These are phyloP conservation scores for Drosophila leontia DNA, from an alignment of 1,140 invertebrate species.

Conservation along the genomic window DNA sequence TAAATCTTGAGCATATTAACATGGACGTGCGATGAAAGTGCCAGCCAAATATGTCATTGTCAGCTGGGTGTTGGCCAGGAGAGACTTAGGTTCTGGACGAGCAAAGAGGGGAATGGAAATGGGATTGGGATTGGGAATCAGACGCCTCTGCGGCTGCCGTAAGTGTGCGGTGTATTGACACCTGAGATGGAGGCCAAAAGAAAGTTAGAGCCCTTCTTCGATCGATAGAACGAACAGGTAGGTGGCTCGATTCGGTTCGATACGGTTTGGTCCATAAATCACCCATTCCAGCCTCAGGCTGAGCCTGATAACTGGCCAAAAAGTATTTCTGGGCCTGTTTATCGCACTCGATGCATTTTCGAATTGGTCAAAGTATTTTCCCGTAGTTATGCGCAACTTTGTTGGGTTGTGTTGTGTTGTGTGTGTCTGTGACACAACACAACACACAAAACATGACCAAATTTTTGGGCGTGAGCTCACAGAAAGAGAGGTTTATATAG, in stretches of 20 bases:
- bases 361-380: conserved; percentile 77
- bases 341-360: conserved; percentile 67
- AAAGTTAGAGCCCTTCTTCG: conserved; percentile 30
- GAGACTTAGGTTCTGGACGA: conserved; percentile 1
- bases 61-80: conserved; percentile 45
- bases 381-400: conserved; percentile 59
- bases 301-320: conserved; percentile 69
- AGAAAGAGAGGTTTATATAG: conserved; percentile 17
- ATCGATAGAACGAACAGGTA: conserved; percentile 42
- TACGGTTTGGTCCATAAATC: conserved; percentile 67
- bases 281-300: conserved; percentile 47
- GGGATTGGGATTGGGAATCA: conserved; percentile 13
- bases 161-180: conserved; percentile 70
- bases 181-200: conserved; percentile 58
- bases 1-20: conserved; percentile 81
- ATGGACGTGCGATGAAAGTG: conserved; percentile 82
- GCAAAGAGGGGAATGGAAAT: conserved; percentile 6
- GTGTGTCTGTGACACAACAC: conserved; percentile 62
- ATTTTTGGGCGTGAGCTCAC: conserved; percentile 77
- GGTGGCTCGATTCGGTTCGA: conserved; percentile 24
- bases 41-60: conserved; percentile 82
- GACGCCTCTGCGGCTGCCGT: conserved; percentile 69
- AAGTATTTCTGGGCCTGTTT: conserved; percentile 59
- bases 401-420: conserved; percentile 6
- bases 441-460: conserved; percentile 80